Conservation (phyloP, 1,140 invertebrate species). For the Chelonus insularis region DNA sequence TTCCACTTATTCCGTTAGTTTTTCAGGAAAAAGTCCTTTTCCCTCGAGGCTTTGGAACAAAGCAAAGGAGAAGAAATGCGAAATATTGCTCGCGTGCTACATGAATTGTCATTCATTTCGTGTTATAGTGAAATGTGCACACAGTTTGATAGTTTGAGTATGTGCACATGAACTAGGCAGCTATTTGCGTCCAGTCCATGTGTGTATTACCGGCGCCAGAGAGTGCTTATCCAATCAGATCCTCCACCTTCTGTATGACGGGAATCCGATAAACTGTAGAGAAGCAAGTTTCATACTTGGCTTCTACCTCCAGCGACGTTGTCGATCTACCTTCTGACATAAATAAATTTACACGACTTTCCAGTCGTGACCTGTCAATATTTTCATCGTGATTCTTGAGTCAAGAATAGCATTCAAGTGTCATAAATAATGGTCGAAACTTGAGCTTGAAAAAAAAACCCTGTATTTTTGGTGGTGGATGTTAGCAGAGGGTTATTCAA, state of each 20-base stretch:
- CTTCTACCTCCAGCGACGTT: slow-evolving; percentile 2
- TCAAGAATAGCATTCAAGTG: neutral
- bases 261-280: slow-evolving; percentile 40
- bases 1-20: slow-evolving; percentile 15
- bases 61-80: slow-evolving; percentile 43
- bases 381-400: neutral
- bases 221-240: slow-evolving; percentile 41
- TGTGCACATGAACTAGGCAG: neutral
- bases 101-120: slow-evolving; percentile 54
- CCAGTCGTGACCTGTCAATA: slow-evolving; percentile 15
- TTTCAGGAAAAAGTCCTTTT: neutral
- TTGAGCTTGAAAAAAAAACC: neutral
- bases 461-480: too few species aligned
- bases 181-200: slow-evolving; percentile 13
- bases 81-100: slow-evolving; percentile 50
- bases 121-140: slow-evolving; percentile 41
- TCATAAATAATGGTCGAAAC: neutral
- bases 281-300: neutral
- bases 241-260: slow-evolving; percentile 46
- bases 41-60: slow-evolving; percentile 29
- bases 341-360: slow-evolving; percentile 16
- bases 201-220: slow-evolving; percentile 30
- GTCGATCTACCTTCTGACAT: slow-evolving; percentile 16
- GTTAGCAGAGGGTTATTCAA: too few species aligned
- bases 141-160: slow-evolving; percentile 9